Conservation (phyloP, 2,888 invertebrate species). For the Agonum fuliginosum region DNA sequence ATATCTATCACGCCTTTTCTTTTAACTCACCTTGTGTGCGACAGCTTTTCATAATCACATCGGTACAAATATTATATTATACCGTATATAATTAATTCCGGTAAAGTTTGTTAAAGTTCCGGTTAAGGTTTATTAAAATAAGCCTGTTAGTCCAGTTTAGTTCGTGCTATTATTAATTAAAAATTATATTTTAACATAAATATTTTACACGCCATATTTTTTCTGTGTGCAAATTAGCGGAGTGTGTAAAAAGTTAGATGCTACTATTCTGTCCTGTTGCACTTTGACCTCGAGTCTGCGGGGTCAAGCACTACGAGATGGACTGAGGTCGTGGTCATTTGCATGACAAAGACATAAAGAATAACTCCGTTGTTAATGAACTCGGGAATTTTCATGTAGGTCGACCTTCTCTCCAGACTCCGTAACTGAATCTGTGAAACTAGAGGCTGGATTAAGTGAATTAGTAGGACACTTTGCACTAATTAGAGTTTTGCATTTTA, state of each 20-base stretch:
- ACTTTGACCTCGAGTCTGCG: slow-evolving; percentile 7
- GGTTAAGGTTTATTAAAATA: no score
- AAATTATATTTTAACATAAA: no score
- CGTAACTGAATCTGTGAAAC: not conserved
- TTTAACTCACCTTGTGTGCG: no score
- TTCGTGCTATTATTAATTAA: no score
- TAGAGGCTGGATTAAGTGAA: not conserved
- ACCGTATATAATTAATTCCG: no score
- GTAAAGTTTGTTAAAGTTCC: no score
- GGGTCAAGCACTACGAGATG: slow-evolving; percentile 10
- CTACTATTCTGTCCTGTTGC: not conserved
- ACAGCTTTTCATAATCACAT: no score
- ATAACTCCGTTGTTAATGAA: slow-evolving; percentile 11
- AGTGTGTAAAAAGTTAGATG: slow-evolving; percentile 7
- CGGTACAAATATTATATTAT: no score
- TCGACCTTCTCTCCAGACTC: not conserved
- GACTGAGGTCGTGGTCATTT: not conserved
- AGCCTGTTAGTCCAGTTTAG: no score
- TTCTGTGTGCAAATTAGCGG: not conserved
- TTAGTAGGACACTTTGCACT: slow-evolving; percentile 10
- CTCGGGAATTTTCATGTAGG: slow-evolving; percentile 24
- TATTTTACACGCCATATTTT: no score
- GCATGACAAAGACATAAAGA: slow-evolving; percentile 14
- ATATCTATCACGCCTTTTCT: no score
- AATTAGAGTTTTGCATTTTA: slow-evolving; percentile 4